phyloP scores from a whole-genome alignment of 2,113 vertebrate genomes.

The Tympanuchus pallidicinctus region DNA sequence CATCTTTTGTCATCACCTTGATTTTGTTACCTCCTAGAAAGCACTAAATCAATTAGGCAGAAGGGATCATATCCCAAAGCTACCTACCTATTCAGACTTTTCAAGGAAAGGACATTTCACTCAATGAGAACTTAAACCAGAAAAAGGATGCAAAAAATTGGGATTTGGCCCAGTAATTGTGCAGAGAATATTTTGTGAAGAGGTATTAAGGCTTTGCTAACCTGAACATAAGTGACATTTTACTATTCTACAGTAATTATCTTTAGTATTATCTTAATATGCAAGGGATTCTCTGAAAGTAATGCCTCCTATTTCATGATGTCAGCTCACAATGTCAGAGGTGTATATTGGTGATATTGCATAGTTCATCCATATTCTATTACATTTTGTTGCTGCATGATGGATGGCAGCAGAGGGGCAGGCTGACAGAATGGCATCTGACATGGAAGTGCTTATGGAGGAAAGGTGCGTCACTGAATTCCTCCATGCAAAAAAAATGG shows the following conservation, averaged over 20 bases:
- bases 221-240: background rate
- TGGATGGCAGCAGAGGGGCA: no score
- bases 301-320: no score
- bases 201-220: background rate
- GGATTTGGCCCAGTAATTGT: background rate
- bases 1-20: background rate
- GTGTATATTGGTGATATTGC: no score
- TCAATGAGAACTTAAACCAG: background rate
- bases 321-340: no score
- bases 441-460: no score
- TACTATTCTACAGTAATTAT: background rate
- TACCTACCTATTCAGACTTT: background rate
- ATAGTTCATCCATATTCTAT: no score
- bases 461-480: no score
- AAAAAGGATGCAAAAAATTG: background rate
- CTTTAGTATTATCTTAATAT: background rate
- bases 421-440: no score
- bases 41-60: background rate
- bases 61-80: background rate
- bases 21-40: conserved; percentile 9
- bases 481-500: no score
- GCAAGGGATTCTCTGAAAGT: no score
- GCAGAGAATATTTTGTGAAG: background rate
- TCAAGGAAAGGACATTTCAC: background rate
- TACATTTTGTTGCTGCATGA: no score